phyloP scores from a whole-genome alignment of 2,888 invertebrate species.

The Rapana venosa region DNA sequence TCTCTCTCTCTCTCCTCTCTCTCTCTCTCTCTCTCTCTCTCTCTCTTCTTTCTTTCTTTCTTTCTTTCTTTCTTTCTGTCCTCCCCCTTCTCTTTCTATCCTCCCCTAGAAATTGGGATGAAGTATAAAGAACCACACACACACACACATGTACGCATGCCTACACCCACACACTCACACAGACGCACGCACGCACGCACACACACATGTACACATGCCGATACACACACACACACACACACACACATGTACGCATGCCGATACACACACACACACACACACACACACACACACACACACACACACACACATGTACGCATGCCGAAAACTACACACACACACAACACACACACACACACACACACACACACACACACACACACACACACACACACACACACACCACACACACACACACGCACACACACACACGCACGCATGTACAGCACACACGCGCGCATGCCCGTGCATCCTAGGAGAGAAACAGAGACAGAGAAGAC shows the following conservation, averaged over 20 bases:
- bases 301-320: not conserved
- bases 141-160: too few species aligned
- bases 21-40: conserved; percentile 8
- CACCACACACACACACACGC: too few species aligned
- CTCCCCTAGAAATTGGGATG: too few species aligned
- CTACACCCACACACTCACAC: too few species aligned
- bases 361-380: not conserved
- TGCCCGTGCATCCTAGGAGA: not conserved
- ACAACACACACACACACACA: not conserved
- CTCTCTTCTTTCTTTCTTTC: not conserved
- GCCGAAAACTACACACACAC: too few species aligned
- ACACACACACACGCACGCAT: too few species aligned
- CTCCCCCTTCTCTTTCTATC: not conserved
- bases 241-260: too few species aligned
- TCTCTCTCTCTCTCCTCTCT: not conserved
- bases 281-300: not conserved
- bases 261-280: not conserved
- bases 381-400: not conserved
- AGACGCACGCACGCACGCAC: too few species aligned
- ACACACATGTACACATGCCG: too few species aligned
- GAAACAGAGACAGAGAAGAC: too few species aligned
- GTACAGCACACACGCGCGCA: not conserved
- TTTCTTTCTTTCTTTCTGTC: not conserved
- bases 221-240: not conserved
- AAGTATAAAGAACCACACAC: too few species aligned